Evolutionary conservation across 2,113 vertebrate species (phyloP).

Genomic region (Campylomormyrus numenius): DNA sequence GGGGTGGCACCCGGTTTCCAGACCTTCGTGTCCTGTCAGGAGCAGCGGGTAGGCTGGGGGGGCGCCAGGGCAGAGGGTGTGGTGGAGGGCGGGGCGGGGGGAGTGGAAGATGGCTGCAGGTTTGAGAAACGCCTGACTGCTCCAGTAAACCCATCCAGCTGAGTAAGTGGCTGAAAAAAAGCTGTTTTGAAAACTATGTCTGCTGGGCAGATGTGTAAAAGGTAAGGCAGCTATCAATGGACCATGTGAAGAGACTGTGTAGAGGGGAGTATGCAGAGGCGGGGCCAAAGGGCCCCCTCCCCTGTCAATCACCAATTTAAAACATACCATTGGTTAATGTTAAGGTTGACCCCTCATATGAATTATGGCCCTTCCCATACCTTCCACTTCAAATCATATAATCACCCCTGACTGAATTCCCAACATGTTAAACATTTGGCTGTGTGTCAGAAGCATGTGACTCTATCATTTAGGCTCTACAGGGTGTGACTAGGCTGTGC

Average conservation of each 20-base stretch:
- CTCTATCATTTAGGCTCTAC: not conserved
- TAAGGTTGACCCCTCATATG: not conserved
- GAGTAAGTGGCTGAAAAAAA: not conserved
- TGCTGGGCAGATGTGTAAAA: not conserved
- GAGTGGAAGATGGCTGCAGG: not conserved
- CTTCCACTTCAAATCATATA: not conserved
- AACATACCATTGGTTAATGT: not conserved
- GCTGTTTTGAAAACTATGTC: not conserved
- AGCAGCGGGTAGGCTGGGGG: slow-evolving; percentile 77
- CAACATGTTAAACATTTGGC: not conserved
- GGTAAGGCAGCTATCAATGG: not conserved
- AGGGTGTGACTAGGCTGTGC: not conserved
- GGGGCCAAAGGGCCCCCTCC: not conserved
- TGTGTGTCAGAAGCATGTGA: not conserved
- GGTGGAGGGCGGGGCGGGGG: not conserved
- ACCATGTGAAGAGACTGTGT: not conserved
- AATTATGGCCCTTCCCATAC: not conserved
- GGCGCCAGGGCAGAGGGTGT: not conserved
- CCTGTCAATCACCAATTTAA: not conserved
- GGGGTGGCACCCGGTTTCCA: slow-evolving; percentile 96
- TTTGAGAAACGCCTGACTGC: not conserved
- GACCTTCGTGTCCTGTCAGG: slow-evolving; percentile 97
- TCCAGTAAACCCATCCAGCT: not conserved
- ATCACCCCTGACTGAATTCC: not conserved
- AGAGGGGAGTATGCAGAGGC: not conserved